These are phyloP conservation scores for Discoglossus pictus DNA, from an alignment of 2,797 vertebrate genomes.

Conservation along the genomic window DNA sequence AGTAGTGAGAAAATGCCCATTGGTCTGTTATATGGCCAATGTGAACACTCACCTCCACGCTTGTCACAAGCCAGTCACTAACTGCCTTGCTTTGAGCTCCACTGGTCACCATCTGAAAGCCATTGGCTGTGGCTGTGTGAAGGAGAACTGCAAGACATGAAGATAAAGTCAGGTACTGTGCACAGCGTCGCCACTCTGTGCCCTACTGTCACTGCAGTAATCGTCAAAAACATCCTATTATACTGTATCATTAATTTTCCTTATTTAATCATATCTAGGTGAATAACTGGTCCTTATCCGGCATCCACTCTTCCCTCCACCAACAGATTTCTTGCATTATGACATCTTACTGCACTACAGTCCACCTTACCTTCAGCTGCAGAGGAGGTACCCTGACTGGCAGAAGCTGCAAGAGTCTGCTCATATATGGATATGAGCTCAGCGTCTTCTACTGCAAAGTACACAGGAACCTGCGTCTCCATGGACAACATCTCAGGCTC, in stretches of 20 bases:
- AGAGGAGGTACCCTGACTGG: conserved; percentile 86
- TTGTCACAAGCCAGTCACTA: conserved; percentile 96
- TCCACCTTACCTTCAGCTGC: conserved; percentile 86
- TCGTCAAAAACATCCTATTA: too few species aligned
- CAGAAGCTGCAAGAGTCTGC: conserved; percentile 89
- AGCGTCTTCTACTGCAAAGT: conserved; percentile 94
- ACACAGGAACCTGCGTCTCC: conserved; percentile 93
- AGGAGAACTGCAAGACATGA: conserved; percentile 77
- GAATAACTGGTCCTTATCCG: too few species aligned
- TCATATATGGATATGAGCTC: conserved; percentile 94
- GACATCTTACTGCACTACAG: background rate
- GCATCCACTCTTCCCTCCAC: too few species aligned
- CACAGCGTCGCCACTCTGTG: too few species aligned
- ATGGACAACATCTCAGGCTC: conserved; percentile 96
- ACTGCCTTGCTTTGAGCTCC: conserved; percentile 96
- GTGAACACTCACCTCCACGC: conserved; percentile 86
- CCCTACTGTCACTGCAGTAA: too few species aligned
- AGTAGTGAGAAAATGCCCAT: too few species aligned
- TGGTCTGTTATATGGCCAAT: too few species aligned
- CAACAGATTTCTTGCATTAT: too few species aligned
- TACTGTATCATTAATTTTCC: too few species aligned
- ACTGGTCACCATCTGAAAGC: conserved; percentile 98
- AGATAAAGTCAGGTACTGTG: too few species aligned
- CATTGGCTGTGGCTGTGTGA: conserved; percentile 94
- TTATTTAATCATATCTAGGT: too few species aligned